A percentile compares a stretch with the other conserved stretches of the same genome.
phyloP scores from a whole-genome alignment of 2,113 vertebrate genomes.

The Salvator merianae region DNA sequence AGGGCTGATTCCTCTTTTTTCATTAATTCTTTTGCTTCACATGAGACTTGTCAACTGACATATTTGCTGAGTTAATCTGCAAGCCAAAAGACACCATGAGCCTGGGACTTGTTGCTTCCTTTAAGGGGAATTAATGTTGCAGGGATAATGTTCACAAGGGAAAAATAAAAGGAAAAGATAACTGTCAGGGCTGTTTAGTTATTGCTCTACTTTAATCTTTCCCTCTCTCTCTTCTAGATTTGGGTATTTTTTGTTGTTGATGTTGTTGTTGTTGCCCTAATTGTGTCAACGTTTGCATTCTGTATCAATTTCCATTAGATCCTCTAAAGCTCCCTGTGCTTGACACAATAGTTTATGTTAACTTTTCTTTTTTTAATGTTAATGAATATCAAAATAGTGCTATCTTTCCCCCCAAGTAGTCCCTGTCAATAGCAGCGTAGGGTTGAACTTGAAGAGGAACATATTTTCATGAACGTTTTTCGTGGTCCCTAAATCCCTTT shows the following conservation, averaged over 20 bases:
- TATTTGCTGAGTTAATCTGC: not conserved
- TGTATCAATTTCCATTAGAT: constrained; percentile 51
- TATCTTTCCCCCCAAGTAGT: not conserved
- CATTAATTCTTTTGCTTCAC: not conserved
- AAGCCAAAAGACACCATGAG: not conserved
- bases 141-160: constrained; percentile 31
- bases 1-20: rapidly evolving
- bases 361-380: constrained; percentile 20
- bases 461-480: not conserved
- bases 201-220: constrained; percentile 51
- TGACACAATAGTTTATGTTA: constrained; percentile 16
- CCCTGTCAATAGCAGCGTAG: not conserved
- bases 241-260: not conserved
- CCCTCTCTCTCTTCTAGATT: constrained; percentile 43
- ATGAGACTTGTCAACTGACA: not conserved
- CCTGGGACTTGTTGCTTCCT: constrained; percentile 34
- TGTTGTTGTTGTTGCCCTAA: constrained; percentile 53
- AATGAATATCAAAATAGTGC: too few species aligned
- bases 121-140: constrained; percentile 10
- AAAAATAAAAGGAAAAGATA: constrained; percentile 49
- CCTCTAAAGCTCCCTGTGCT: constrained; percentile 29
- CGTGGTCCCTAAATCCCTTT: not conserved
- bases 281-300: constrained; percentile 54
- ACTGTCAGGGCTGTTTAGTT: constrained; percentile 28
- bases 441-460: not conserved